Evolutionary conservation across 2,113 vertebrate species (phyloP), one percentile per base, ranked within the genome.

Genomic region (Caretta caretta): DNA sequence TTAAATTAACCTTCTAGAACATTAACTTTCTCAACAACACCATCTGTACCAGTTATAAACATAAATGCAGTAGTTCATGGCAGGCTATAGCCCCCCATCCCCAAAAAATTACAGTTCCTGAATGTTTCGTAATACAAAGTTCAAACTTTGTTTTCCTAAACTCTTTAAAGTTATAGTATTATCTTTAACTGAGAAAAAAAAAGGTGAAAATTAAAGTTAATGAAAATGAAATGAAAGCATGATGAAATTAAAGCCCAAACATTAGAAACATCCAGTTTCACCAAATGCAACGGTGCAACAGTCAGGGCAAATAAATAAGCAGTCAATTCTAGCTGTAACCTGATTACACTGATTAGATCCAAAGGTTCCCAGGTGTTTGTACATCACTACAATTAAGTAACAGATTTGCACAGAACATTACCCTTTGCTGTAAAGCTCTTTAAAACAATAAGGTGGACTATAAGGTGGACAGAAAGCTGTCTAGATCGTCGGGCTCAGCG

Each of bases 361-460:
- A 84, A 35, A 53, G n/a, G 16, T 78, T 93, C 81, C 53, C 76
- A 79, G 27, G 12, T 91, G 82, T 2, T 90, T 94, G 83, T 50
- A 48, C 31, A 93, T 46, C 20, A 65, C 48, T 9, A 29, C 22
- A 65, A 27, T 89, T 95, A 95, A 96, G 86, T 92, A 93, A 48
- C 31, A 16, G 14, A 87, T 69, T 49, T 86, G 22, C n/a, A 22
- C 59, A 79, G 17, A 72, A 76, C 83, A 87, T 92, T 25, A 76
- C 51, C 27, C 4, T 51, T 25, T 90, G 83, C 85, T 59, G 90
- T 94, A 95, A 76, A 80, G n/a, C 24, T 87, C 88, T 93, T 88
- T 69, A 59, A 92, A 62, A 42, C 42, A 5, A 42, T 42, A 42
- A 42, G 42, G 42, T 42, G 42, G 42, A 42, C 42, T 42, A 42